Evolutionary conservation across 92 coral and sea anemone genomes (phyloP), one percentile per base, ranked within the genome.

Genomic region (Meandrina meandrites): DNA sequence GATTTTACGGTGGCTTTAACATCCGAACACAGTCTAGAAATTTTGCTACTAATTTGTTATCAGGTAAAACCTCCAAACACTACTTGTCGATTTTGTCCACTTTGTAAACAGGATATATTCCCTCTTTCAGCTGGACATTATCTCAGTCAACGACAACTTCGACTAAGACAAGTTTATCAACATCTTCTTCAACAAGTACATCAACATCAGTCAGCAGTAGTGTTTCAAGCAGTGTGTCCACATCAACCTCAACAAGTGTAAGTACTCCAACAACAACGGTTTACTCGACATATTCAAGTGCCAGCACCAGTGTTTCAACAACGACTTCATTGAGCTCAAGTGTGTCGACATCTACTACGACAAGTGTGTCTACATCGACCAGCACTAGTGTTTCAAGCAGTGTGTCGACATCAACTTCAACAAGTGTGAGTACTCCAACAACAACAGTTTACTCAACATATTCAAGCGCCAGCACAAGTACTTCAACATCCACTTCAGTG

Each of bases 391-490:
- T 11, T 9, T 79, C 83, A 14, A 56, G n/a, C 64, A 75, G 79
- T 40, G 82, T 72, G 76, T 69, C 74, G 17, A 69, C 74, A 69
- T 16, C 45, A 17, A 73, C 77, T 10, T 54, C 82, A 18, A 57
- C 70, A 18, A 80, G 92, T 72, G 47, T 76, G 0, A 86, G 84
- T 57, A 40, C 78, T n/a, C 64, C 87, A 40, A 50, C 89, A 1
- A 62, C 89, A 22, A 73, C 88, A 0, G 75, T 80, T 22, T 67
- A 64, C 45, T 70, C 86, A 5, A 34, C 78, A 5, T 73, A 36
- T 8, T 21, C 48, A 22, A 34, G 47, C 11, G 48, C 78, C 27
- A 73, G 78, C 48, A 73, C 78, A 34, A 73, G 78, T 31, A 17
- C 19, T 0, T 36, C 76, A 34, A 71, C 76, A 34, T 22, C 68